These are phyloP conservation scores for Chelon auratus DNA, from an alignment of 2,797 vertebrate genomes.

Conservation along the genomic window DNA sequence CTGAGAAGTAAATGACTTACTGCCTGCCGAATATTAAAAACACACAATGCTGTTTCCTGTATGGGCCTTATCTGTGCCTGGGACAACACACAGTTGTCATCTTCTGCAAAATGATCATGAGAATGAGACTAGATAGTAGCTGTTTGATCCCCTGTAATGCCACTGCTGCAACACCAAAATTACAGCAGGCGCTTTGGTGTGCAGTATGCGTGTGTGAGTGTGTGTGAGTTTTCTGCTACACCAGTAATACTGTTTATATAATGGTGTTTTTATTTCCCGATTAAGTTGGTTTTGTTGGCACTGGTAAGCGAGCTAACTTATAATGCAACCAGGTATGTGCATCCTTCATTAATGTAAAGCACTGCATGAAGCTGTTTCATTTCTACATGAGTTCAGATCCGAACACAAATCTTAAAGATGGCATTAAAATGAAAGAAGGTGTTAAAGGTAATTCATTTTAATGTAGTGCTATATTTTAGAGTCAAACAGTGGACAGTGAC, in stretches of 20 bases:
- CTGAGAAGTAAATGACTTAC: constrained; percentile 73
- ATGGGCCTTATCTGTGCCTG: constrained; percentile 63
- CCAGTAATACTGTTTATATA: too few relatives aligned
- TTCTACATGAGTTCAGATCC: too few relatives aligned
- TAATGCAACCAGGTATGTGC: too few relatives aligned
- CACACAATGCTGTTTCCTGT: constrained; percentile 59
- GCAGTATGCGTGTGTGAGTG: constrained; percentile 5
- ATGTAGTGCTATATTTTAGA: too few relatives aligned
- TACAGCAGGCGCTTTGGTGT: constrained; percentile 13
- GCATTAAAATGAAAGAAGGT: too few relatives aligned
- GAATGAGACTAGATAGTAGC: constrained; percentile 64
- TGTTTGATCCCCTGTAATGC: constrained; percentile 58
- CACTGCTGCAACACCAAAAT: constrained; percentile 30
- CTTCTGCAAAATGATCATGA: constrained; percentile 64
- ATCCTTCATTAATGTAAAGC: neutral
- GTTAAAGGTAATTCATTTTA: too few relatives aligned
- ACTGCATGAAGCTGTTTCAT: neutral
- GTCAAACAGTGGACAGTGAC: too few relatives aligned
- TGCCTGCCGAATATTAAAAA: constrained; percentile 74
- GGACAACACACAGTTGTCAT: constrained; percentile 68
- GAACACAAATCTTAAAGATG: too few relatives aligned
- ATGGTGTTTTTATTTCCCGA: too few relatives aligned
- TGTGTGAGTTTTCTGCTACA: constrained; percentile 2
- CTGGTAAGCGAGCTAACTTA: too few relatives aligned
- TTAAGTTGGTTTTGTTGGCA: too few relatives aligned